Evolutionary conservation across 2,888 invertebrate genomes (phyloP), one percentile per base, ranked within the genome.

Genomic region (Acanthoscelides obtectus): DNA sequence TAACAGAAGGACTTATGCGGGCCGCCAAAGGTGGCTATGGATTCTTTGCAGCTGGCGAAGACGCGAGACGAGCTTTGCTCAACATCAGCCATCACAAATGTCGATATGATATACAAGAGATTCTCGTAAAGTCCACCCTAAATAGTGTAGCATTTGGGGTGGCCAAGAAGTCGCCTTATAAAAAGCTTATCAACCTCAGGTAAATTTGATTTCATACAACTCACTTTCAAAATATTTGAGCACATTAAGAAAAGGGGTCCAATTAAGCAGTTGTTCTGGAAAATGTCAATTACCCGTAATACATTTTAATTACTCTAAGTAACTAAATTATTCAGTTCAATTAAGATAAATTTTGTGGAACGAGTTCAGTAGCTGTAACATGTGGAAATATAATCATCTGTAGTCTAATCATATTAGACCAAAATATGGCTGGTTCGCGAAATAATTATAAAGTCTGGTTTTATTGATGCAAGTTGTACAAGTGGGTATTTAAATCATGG

Each of bases 1-100:
- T 88, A 0, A 87, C 86, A 73, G 87, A 87, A 73, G 91, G 91
- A 0, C 80, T 91, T 5, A 83, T 87, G 5, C 87, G 88, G 25
- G 89, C 89, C 0, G 80, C 85, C 0, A 80, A 84, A 25, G 89
- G 89, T 45, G 88, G 89, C 75, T 91, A 90, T 73, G 90, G 90
- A 8, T 90, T 91, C 79, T 91, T 91, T 77, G 88, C 89, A 0
- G 89, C 89, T n/a, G 88, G 89, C 67, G 87, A 89, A 19, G 84
- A 88, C 0, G 91, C 90, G 0, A 85, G 90, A 17, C 86, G 88
- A 20, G 88, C 88, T 0, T 83, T 87, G 1, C 80, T 81, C 67
- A 83, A 82, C 45, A 81, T 85, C 2, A 80, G 85, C 0, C 83
- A 85, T 64, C 85, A 84, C 71, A 84, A 83, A 72, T 83, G 86